Evolutionary conservation across 2,888 invertebrate species (phyloP).

Genomic region (Pachycephus smyrnensis): DNA sequence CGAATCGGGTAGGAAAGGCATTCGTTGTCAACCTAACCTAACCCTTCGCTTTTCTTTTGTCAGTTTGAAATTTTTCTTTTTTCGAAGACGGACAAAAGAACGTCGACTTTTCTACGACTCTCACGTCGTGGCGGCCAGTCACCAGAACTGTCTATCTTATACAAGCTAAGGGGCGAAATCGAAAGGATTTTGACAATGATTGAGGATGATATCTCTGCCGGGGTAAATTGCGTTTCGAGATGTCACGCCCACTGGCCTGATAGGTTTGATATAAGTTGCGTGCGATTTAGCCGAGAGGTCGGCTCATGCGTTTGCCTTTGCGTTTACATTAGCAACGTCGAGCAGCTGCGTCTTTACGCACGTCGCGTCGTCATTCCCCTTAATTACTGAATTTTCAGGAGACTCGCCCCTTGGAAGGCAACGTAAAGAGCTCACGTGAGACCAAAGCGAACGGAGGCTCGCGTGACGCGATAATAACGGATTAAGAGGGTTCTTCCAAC

Average conservation of each 20-base stretch:
- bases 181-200: background rate
- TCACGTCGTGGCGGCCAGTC: background rate
- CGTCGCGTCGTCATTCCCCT: slow-evolving; percentile 23
- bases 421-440: slow-evolving; percentile 36
- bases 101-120: background rate
- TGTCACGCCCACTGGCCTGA: background rate
- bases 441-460: slow-evolving; percentile 27
- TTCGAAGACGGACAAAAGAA: background rate
- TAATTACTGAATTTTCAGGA: slow-evolving; percentile 51
- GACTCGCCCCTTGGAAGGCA: background rate
- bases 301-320: slow-evolving; percentile 18
- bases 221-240: background rate
- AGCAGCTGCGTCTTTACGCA: slow-evolving; percentile 16
- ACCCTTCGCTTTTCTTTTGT: background rate
- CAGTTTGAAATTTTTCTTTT: background rate
- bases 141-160: background rate
- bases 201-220: background rate
- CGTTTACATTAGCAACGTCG: background rate
- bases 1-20: slow-evolving; percentile 5
- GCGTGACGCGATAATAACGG: slow-evolving; percentile 48
- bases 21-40: background rate
- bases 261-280: background rate
- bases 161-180: background rate
- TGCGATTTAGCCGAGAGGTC: background rate
- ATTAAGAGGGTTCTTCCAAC: slow-evolving; percentile 32